phyloP scores from a whole-genome alignment of 1,140 invertebrate species.

The Lepidurus packardi region DNA sequence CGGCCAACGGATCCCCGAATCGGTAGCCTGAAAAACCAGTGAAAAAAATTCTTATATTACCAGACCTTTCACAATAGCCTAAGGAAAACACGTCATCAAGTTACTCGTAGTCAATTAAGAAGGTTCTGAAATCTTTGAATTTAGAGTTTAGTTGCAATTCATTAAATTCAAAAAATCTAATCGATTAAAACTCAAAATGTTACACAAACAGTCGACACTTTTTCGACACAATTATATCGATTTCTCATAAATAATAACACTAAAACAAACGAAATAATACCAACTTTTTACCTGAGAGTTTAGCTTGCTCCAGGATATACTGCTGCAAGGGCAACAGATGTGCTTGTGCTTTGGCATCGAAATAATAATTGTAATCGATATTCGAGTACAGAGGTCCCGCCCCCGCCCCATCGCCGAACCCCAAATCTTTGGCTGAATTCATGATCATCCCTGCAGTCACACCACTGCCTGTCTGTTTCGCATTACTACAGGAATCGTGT shows the following conservation, averaged over 20 bases:
- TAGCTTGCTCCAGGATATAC: slow-evolving; percentile 73
- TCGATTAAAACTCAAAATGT: too few relatives aligned
- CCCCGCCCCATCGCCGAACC: slow-evolving; percentile 27
- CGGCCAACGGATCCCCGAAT: slow-evolving; percentile 60
- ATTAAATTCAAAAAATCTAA: too few relatives aligned
- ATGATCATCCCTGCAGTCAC: neutral
- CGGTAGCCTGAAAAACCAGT: slow-evolving; percentile 52
- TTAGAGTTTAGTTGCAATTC: too few relatives aligned
- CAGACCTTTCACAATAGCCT: slow-evolving; percentile 37
- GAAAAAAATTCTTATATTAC: slow-evolving; percentile 41
- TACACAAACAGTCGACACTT: too few relatives aligned
- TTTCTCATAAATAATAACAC: too few relatives aligned
- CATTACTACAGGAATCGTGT: slow-evolving; percentile 24
- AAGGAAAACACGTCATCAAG: too few relatives aligned
- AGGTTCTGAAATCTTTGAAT: too few relatives aligned
- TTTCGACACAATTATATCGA: too few relatives aligned
- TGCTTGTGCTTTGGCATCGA: slow-evolving; percentile 52
- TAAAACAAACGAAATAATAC: too few relatives aligned
- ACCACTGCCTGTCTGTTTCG: neutral
- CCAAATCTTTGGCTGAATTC: slow-evolving; percentile 22
- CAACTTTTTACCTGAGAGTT: slow-evolving; percentile 40
- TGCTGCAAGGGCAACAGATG: slow-evolving; percentile 76
- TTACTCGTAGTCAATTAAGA: too few relatives aligned
- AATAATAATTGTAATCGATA: slow-evolving; percentile 52
- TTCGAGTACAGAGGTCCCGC: slow-evolving; percentile 60